Conservation (phyloP, 2,888 invertebrate species). For the Camptogramma bilineatum region DNA sequence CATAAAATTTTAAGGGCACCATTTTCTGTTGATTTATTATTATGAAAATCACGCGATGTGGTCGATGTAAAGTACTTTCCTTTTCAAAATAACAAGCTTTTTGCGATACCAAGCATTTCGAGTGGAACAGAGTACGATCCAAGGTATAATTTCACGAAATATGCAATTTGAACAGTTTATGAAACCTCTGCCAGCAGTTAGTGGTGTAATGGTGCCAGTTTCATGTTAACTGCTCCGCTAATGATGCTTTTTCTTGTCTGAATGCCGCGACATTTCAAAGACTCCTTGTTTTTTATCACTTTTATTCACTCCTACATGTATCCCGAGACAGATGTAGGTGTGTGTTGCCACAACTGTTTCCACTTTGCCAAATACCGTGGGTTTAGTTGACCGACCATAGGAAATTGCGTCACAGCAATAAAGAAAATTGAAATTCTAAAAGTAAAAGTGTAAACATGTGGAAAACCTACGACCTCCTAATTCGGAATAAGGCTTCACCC, state of each 20-base stretch:
- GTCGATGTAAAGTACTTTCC: slow-evolving; percentile 28
- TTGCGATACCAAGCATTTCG: slow-evolving; percentile 16
- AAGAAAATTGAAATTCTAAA: slow-evolving; percentile 53
- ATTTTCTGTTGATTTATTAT: slow-evolving; percentile 51
- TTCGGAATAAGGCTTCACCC: slow-evolving; percentile 51
- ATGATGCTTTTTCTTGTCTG: slow-evolving; percentile 28
- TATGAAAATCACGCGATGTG: slow-evolving; percentile 44
- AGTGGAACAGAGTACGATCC: slow-evolving; percentile 11
- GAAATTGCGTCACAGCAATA: slow-evolving; percentile 36
- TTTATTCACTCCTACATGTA: not conserved
- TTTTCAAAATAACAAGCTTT: slow-evolving; percentile 36
- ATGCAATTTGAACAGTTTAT: slow-evolving; percentile 31
- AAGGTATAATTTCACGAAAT: slow-evolving; percentile 23
- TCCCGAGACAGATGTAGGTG: slow-evolving; percentile 5
- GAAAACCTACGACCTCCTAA: slow-evolving; percentile 50
- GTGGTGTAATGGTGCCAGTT: slow-evolving; percentile 19
- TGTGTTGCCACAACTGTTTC: slow-evolving; percentile 13
- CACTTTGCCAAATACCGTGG: slow-evolving; percentile 22
- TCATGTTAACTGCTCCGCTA: slow-evolving; percentile 28
- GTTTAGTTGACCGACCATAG: slow-evolving; percentile 11
- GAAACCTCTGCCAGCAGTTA: slow-evolving; percentile 16
- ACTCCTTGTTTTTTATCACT: slow-evolving; percentile 1
- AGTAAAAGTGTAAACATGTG: slow-evolving; percentile 72
- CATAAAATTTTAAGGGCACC: slow-evolving; percentile 50
- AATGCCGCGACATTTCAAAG: slow-evolving; percentile 17